phyloP scores from a whole-genome alignment of 2,113 vertebrate species.

The Coreoperca whiteheadi region DNA sequence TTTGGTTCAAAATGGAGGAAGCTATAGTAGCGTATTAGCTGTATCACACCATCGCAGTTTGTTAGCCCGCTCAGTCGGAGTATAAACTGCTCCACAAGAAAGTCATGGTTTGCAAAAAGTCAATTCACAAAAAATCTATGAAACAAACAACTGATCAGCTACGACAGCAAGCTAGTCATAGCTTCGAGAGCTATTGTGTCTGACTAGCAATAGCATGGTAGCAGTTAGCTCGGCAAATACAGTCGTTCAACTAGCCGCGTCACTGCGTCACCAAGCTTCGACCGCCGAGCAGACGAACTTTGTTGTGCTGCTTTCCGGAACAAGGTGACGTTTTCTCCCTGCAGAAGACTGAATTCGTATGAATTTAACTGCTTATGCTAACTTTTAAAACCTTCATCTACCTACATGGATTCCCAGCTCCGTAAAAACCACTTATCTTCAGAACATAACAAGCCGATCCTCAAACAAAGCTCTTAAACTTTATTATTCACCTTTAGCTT shows the following conservation, averaged over 20 bases:
- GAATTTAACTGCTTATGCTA: neutral
- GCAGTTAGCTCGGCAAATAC: neutral
- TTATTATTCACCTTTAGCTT: constrained; percentile 8
- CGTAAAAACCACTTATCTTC: neutral
- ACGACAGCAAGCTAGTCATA: no score
- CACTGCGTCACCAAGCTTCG: no score
- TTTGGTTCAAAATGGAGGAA: no score
- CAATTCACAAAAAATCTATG: no score
- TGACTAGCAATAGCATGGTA: neutral
- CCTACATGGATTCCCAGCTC: neutral
- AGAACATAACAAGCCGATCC: neutral
- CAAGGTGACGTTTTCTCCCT: no score
- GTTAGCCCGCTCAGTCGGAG: no score
- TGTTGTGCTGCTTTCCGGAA: no score
- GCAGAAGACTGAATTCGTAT: neutral
- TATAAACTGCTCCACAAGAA: no score
- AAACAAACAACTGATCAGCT: no score
- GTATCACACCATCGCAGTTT: no score
- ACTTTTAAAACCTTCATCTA: neutral
- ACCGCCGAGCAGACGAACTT: neutral
- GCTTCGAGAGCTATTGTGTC: neutral
- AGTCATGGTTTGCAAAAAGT: no score
- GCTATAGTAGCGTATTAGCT: no score
- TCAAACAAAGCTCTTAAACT: constrained; percentile 30
- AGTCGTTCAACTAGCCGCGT: neutral